Evolutionary conservation across 2,113 vertebrate species (phyloP).

Genomic region (Rissa tridactyla): DNA sequence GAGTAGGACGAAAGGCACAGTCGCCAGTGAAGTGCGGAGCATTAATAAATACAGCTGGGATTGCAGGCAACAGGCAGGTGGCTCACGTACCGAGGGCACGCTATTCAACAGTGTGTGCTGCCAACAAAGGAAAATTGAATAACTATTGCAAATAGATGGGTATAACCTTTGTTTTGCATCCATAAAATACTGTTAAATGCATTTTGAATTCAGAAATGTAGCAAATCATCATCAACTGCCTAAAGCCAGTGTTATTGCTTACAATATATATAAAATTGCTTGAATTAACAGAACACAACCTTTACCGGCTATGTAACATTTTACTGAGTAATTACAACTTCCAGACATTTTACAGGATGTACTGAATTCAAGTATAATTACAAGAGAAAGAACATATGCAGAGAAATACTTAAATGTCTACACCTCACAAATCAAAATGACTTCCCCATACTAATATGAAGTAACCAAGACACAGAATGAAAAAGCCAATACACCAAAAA

Average conservation of each 20-base stretch:
- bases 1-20: background rate
- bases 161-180: background rate
- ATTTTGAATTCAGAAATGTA: background rate
- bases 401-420: background rate
- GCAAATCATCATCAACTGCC: background rate
- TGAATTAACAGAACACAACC: conserved; percentile 20
- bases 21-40: background rate
- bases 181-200: background rate
- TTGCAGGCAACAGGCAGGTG: background rate
- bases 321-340: conserved; percentile 50
- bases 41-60: background rate
- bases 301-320: conserved; percentile 1
- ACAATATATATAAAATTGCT: background rate
- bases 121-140: background rate
- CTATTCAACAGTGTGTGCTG: background rate
- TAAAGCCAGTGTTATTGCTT: background rate
- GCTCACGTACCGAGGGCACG: fast-evolving
- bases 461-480: background rate
- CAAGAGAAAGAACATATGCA: background rate
- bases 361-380: background rate
- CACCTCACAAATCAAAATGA: background rate
- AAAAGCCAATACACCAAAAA: background rate
- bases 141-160: background rate
- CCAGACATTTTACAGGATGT: conserved; percentile 5
- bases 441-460: background rate